Evolutionary conservation across 2,797 vertebrate genomes (phyloP).

Genomic region (Enteromius trimaculatus): DNA sequence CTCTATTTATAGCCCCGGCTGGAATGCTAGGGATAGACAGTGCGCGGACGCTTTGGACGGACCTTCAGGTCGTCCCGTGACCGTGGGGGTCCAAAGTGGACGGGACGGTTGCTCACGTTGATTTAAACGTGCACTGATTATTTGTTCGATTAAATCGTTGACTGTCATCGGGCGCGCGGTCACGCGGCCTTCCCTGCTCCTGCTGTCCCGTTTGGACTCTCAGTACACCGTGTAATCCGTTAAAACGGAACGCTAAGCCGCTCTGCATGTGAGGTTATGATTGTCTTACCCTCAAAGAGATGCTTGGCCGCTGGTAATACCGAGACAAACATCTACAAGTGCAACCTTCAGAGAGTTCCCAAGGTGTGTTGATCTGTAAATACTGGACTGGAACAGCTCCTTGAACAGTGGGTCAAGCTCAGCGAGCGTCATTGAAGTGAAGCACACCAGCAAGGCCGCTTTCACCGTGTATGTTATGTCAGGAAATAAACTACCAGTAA

Average conservation of each 20-base stretch:
- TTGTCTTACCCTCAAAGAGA: conserved; percentile 27
- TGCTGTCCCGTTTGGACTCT: conserved; percentile 22
- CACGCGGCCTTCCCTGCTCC: conserved; percentile 16
- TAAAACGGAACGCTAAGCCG: conserved; percentile 58
- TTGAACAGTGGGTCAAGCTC: conserved; percentile 2
- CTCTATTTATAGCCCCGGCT: conserved; percentile 78
- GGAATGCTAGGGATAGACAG: conserved; percentile 70
- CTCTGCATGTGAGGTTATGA: conserved; percentile 53
- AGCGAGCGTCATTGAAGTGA: conserved; percentile 4
- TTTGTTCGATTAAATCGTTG: conserved; percentile 7
- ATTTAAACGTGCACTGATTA: background rate
- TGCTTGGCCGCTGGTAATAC: background rate
- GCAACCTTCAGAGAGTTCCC: conserved; percentile 12
- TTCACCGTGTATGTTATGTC: background rate
- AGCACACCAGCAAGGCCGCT: conserved; percentile 7
- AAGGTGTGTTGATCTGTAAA: conserved; percentile 21
- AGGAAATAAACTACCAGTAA: background rate
- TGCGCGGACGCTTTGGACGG: conserved; percentile 34
- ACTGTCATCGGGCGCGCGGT: conserved; percentile 5
- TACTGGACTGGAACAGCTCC: background rate
- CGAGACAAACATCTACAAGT: background rate
- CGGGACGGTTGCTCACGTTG: background rate
- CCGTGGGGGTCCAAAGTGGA: background rate
- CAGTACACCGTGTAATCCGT: conserved; percentile 63
- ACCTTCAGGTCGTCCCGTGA: conserved; percentile 41